Evolutionary conservation across 53 echinoderm and acorn worm species (phyloP), one percentile per base, ranked within the genome.

Genomic region (Apostichopus leukothele): DNA sequence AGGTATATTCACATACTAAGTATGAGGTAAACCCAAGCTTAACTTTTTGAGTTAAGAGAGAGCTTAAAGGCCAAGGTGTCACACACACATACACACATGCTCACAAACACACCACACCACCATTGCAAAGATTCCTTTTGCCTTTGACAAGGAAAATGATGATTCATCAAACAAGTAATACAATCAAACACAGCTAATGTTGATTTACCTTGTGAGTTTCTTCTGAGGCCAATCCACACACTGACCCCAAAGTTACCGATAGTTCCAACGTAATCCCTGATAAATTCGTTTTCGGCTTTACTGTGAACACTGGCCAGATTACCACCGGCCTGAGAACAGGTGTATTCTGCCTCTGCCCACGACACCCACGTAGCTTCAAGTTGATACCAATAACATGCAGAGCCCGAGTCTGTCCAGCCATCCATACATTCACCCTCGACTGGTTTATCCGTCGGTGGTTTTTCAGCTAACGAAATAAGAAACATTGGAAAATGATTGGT

Each of bases 141-240:
- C 39, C 39, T 39, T 39, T 39, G 39, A 39, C 39, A 39, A 39
- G 39, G 39, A 39, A 39, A 39, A 39, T 39, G 39, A 39, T 39
- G 39, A 39, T 39, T 39, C 39, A 39, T 39, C 3, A 39, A 39
- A 39, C 39, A 39, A 3, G 39, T 39, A n/a, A n/a, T 39, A 39
- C 0, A 39, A 39, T 39, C 39, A 39, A 39, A 39, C 39, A 39
- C 3, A 39, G 39, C 39, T 39, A 3, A 39, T 39, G 39, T 39
- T 71, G 27, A 77, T 92, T 50, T 27, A 97, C 97, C 95, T 19
- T 74, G 89, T 57, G 92, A 86, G 54, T 93, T 91, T 9, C 91
- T 88, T 14, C 83, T 90, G 61, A 98, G 83, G 12, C 94, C 98
- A 39, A 98, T 68, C 99, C 99, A 98, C 7, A 98, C 86, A 39